Evolutionary conservation across 1,140 invertebrate genomes (phyloP).

Genomic region (Lepidurus arcticus): DNA sequence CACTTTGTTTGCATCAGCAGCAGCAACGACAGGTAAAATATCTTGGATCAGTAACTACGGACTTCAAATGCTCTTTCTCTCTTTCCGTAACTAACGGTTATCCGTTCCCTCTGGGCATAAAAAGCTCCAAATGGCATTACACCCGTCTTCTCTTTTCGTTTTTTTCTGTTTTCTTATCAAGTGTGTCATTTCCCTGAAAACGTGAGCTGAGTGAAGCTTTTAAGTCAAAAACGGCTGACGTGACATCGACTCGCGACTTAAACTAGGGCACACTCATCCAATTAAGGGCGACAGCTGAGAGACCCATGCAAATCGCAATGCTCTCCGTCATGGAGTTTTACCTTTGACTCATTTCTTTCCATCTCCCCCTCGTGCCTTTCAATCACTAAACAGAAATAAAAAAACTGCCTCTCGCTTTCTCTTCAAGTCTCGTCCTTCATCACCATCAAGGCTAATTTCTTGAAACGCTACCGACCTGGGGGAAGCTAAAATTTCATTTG

Average conservation of each 20-base stretch:
- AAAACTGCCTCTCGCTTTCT: neutral
- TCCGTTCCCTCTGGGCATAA: neutral
- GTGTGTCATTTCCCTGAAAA: too few relatives aligned
- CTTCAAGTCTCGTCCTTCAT: neutral
- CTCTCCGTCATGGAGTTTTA: neutral
- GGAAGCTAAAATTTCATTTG: slow-evolving; percentile 8
- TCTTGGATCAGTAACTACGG: neutral
- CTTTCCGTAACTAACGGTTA: neutral
- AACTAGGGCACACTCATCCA: neutral
- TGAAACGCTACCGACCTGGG: neutral
- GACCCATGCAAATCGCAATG: neutral
- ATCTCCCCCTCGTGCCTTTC: neutral
- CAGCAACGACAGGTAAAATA: neutral
- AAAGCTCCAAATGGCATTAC: too few relatives aligned
- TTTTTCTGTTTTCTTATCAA: too few relatives aligned
- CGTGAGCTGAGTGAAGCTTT: neutral
- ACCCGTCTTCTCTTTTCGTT: too few relatives aligned
- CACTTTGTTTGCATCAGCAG: neutral
- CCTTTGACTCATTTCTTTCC: neutral
- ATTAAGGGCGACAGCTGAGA: slow-evolving; percentile 1
- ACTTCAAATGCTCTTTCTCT: neutral
- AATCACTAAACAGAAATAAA: neutral
- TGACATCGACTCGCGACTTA: neutral
- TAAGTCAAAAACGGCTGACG: neutral
- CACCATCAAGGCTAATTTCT: neutral